A percentile compares a stretch with the other conserved stretches of the same genome.
These are phyloP conservation scores for Perccottus glenii DNA, from an alignment of 2,113 vertebrate species.

Conservation along the genomic window DNA sequence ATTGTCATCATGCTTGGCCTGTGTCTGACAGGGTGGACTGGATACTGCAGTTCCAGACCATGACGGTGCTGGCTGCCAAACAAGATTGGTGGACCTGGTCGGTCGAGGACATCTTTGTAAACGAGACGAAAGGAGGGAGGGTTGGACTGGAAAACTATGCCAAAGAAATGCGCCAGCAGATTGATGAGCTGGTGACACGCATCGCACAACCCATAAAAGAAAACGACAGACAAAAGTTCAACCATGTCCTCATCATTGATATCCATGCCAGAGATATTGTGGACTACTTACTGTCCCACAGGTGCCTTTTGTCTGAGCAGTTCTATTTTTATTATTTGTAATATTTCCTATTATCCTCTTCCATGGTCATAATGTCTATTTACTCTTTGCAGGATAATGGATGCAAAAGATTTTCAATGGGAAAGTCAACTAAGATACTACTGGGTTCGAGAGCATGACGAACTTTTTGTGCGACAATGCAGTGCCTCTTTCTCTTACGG, in stretches of 20 bases:
- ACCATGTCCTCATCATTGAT: constrained; percentile 94
- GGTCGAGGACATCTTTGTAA: constrained; percentile 90
- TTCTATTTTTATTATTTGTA: not conserved
- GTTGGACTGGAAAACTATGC: constrained; percentile 88
- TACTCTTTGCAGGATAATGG: constrained; percentile 83
- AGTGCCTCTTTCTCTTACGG: constrained; percentile 90
- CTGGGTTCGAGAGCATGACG: constrained; percentile 85
- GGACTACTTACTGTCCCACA: constrained; percentile 87
- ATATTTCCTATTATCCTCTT: not conserved
- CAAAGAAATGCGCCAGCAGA: constrained; percentile 89
- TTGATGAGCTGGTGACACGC: constrained; percentile 88
- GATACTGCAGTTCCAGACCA: constrained; percentile 95
- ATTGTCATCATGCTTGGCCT: no score
- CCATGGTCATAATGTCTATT: not conserved
- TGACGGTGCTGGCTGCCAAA: constrained; percentile 93
- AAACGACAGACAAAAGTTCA: constrained; percentile 92
- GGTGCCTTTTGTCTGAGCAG: constrained; percentile 29
- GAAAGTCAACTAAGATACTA: constrained; percentile 96
- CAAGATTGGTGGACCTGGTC: constrained; percentile 99
- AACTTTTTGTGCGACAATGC: constrained; percentile 90
- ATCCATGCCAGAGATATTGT: constrained; percentile 96
- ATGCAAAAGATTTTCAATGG: constrained; percentile 93
- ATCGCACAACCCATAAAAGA: constrained; percentile 84
- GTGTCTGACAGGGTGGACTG: constrained; percentile 86
- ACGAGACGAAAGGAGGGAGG: constrained; percentile 85